Conservation (phyloP, 2,797 vertebrate species). For the Ataeniobius toweri region DNA sequence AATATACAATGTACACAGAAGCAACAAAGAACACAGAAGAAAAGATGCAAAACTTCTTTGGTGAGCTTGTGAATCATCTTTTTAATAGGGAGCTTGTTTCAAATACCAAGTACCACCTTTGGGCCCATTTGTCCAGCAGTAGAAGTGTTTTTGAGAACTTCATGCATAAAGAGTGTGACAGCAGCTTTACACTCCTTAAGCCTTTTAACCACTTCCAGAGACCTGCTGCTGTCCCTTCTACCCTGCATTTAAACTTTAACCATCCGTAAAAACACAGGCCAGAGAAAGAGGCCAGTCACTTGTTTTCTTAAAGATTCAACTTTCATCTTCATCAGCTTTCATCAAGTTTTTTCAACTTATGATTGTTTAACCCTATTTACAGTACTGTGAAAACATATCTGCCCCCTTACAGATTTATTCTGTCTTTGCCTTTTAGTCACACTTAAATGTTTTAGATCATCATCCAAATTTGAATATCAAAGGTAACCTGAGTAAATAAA, state of each 20-base stretch:
- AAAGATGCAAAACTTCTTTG: conserved; percentile 11
- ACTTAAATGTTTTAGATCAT: neutral
- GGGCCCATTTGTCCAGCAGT: conserved; percentile 45
- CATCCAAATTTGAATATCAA: no score
- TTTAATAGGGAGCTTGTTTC: conserved; percentile 51
- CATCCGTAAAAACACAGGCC: neutral
- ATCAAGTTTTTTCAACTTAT: neutral
- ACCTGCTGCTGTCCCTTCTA: neutral
- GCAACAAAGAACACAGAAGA: neutral
- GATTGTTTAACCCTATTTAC: neutral
- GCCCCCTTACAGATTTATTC: neutral
- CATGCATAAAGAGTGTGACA: conserved; percentile 48
- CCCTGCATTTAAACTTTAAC: neutral
- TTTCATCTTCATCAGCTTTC: no score
- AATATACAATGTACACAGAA: no score
- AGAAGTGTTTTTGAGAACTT: conserved; percentile 62
- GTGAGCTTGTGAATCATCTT: conserved; percentile 27
- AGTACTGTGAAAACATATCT: neutral
- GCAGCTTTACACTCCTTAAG: conserved; percentile 65
- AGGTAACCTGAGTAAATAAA: neutral
- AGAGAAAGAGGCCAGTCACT: neutral
- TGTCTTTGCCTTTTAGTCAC: neutral
- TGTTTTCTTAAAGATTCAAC: neutral
- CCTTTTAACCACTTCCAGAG: conserved; percentile 40
- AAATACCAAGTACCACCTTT: conserved; percentile 50